Evolutionary conservation across 2,797 vertebrate genomes (phyloP).

Genomic region (Acestrorhynchus altus): DNA sequence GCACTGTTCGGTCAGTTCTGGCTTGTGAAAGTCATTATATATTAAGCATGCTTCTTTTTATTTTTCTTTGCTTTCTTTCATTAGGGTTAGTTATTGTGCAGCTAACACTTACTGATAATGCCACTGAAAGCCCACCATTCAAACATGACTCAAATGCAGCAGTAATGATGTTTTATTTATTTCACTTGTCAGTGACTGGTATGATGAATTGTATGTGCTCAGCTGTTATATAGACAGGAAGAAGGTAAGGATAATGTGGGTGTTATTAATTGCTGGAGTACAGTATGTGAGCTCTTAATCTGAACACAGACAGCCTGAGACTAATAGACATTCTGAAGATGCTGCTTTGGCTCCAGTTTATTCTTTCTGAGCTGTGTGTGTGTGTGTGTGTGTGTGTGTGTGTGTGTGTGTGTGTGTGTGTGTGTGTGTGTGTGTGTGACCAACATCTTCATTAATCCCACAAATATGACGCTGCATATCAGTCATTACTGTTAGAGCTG

Average conservation of each 20-base stretch:
- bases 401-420: too few relatives aligned
- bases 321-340: neutral
- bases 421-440: too few relatives aligned
- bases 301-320: neutral
- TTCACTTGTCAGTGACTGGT: neutral
- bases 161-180: neutral
- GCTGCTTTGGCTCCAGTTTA: neutral
- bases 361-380: neutral
- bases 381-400: too few relatives aligned
- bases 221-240: neutral
- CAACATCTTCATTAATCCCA: too few relatives aligned
- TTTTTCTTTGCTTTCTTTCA: too few relatives aligned
- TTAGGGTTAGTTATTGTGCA: too few relatives aligned
- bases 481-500: too few relatives aligned
- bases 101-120: neutral
- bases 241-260: neutral
- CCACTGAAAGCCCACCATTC: neutral
- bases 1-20: too few relatives aligned
- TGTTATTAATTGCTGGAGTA: neutral
- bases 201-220: neutral
- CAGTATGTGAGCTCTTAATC: neutral
- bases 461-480: too few relatives aligned
- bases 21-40: too few relatives aligned
- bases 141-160: neutral
- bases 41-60: too few relatives aligned